Conservation (phyloP, 2,797 vertebrate species). For the Rhyacichthys aspro region DNA sequence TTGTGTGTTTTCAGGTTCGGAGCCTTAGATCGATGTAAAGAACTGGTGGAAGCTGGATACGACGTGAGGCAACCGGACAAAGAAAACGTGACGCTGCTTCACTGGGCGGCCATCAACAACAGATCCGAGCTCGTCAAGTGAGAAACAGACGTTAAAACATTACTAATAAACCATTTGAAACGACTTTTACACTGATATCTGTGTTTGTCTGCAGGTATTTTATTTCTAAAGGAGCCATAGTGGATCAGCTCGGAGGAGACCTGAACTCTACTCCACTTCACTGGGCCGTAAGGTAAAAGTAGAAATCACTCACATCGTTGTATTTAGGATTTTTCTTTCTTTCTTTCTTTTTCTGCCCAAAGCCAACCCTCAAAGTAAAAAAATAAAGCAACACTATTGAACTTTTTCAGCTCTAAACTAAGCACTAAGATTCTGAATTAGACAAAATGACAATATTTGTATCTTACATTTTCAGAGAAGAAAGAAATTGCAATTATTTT, state of each 20-base stretch:
- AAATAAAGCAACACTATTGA: no score
- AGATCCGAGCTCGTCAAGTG: constrained; percentile 92
- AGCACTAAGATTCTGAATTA: no score
- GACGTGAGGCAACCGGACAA: constrained; percentile 93
- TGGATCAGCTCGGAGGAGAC: constrained; percentile 96
- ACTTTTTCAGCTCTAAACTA: no score
- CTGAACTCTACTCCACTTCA: constrained; percentile 98
- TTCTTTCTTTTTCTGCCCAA: no score
- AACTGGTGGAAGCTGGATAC: constrained; percentile 93
- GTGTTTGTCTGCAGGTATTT: constrained; percentile 82
- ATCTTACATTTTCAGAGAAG: no score
- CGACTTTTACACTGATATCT: no score
- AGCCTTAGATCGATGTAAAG: constrained; percentile 90
- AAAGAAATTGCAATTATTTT: no score
- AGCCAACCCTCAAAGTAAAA: no score
- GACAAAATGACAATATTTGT: no score
- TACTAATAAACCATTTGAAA: not conserved
- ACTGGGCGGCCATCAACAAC: constrained; percentile 99
- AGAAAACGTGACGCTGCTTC: constrained; percentile 94
- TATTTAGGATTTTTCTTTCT: not conserved
- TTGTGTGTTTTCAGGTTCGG: constrained; percentile 84
- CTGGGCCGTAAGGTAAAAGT: constrained; percentile 93
- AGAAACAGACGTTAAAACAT: constrained; percentile 43
- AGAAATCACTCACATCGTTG: not conserved
- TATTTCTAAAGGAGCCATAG: constrained; percentile 91